phyloP scores from a whole-genome alignment of 2,797 vertebrate species.

The Hirundo rustica region DNA sequence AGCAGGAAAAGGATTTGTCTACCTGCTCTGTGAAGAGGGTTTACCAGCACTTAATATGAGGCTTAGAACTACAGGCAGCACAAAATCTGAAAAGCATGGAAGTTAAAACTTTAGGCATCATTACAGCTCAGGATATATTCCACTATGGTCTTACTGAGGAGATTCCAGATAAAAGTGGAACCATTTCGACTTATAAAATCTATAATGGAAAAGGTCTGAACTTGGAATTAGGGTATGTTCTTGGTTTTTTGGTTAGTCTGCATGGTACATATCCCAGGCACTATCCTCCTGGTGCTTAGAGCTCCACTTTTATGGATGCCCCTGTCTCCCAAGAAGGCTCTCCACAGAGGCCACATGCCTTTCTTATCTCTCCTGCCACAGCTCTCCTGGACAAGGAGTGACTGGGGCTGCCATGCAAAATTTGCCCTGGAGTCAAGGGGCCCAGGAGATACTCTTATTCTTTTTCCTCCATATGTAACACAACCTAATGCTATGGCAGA shows the following conservation, averaged over 20 bases:
- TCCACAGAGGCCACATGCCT: not conserved
- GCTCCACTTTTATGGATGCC: not conserved
- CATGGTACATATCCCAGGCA: not conserved
- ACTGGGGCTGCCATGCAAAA: not conserved
- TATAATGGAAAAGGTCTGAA: not conserved
- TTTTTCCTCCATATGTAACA: not conserved
- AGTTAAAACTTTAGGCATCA: too few species aligned
- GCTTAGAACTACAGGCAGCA: too few species aligned
- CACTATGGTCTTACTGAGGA: not conserved
- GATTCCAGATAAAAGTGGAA: not conserved
- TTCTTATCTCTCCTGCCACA: not conserved
- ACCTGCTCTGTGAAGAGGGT: too few species aligned
- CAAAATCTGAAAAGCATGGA: too few species aligned
- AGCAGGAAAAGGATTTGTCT: too few species aligned
- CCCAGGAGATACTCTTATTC: not conserved
- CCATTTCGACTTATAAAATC: not conserved
- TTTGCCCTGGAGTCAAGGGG: not conserved
- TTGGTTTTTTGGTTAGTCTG: not conserved
- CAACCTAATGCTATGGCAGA: accelerated
- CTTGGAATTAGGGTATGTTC: not conserved
- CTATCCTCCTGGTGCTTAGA: not conserved
- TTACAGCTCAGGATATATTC: not conserved
- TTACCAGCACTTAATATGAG: too few species aligned
- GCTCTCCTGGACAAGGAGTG: not conserved
- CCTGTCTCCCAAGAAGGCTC: not conserved